Conservation (phyloP, 2,797 vertebrate genomes). For the Sandelia bainsii region DNA sequence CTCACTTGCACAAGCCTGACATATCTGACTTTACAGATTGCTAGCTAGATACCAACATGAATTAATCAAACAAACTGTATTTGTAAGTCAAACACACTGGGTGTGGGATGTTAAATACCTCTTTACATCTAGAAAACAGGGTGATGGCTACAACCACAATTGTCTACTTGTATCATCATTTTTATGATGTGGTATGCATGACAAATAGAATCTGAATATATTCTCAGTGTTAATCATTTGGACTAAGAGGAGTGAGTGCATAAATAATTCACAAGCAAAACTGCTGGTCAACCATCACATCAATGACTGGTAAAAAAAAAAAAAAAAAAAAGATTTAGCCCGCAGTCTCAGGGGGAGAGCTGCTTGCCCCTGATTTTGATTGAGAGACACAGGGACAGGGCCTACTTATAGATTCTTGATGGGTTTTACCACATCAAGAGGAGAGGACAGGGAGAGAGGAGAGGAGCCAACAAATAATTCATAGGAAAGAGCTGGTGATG, state of each 20-base stretch:
- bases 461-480: conserved; percentile 87
- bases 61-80: conserved; percentile 45
- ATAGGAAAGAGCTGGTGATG: conserved; percentile 88
- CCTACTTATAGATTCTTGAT: conserved; percentile 91
- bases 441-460: conserved; percentile 69
- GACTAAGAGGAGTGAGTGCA: conserved; percentile 65
- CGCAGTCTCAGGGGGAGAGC: conserved; percentile 68
- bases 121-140: conserved; percentile 25
- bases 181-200: conserved; percentile 42
- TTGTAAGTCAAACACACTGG: conserved; percentile 5
- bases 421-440: conserved; percentile 90
- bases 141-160: conserved; percentile 31
- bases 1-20: conserved; percentile 19
- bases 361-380: conserved; percentile 80
- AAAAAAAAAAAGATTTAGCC: conserved; percentile 84
- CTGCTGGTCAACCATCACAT: conserved; percentile 82
- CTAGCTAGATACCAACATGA: conserved; percentile 19
- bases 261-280: conserved; percentile 85
- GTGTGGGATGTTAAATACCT: conserved; percentile 24
- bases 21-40: conserved; percentile 37
- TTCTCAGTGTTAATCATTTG: conserved; percentile 75
- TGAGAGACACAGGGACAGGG: conserved; percentile 79
- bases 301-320: conserved; percentile 82
- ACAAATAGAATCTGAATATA: conserved; percentile 73
- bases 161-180: conserved; percentile 42